Percentiles rank a stretch among this genome's conserved stretches.
These are phyloP conservation scores for Drosophila villosipedis DNA, from an alignment of 2,888 invertebrate species.

Conservation along the genomic window DNA sequence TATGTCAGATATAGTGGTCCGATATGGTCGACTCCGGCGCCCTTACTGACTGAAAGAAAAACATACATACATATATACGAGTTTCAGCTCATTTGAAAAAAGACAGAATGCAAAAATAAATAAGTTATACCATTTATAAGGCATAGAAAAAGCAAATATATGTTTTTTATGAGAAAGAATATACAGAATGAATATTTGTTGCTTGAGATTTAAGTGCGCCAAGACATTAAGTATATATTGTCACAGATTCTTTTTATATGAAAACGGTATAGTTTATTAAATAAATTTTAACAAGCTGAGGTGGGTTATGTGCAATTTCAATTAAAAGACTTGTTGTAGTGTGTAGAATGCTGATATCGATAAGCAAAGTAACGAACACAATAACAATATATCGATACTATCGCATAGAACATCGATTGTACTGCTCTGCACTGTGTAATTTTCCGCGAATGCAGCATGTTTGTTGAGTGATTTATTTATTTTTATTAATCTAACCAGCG, in stretches of 20 bases:
- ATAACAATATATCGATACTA: conserved; percentile 26
- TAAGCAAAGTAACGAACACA: neutral
- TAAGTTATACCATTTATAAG: neutral
- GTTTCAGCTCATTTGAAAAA: neutral
- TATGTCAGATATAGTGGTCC: neutral
- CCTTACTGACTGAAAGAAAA: neutral
- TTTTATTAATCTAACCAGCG: conserved; percentile 13
- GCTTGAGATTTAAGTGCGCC: neutral
- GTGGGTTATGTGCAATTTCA: neutral
- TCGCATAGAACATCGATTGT: conserved; percentile 7
- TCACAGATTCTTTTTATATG: neutral
- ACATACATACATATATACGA: neutral
- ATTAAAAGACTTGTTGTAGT: conserved; percentile 19
- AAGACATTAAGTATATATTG: neutral
- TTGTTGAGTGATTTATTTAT: conserved; percentile 55
- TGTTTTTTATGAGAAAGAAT: neutral
- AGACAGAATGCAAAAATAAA: neutral
- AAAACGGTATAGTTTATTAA: neutral
- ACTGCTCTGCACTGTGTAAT: conserved; percentile 17
- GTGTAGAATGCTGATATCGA: conserved; percentile 35
- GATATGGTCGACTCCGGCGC: neutral
- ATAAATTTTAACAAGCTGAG: neutral
- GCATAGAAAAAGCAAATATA: neutral
- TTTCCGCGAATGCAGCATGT: conserved; percentile 53
- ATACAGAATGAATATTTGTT: neutral